Conservation (phyloP, 2,797 vertebrate species). For the Liparis tanakae region DNA sequence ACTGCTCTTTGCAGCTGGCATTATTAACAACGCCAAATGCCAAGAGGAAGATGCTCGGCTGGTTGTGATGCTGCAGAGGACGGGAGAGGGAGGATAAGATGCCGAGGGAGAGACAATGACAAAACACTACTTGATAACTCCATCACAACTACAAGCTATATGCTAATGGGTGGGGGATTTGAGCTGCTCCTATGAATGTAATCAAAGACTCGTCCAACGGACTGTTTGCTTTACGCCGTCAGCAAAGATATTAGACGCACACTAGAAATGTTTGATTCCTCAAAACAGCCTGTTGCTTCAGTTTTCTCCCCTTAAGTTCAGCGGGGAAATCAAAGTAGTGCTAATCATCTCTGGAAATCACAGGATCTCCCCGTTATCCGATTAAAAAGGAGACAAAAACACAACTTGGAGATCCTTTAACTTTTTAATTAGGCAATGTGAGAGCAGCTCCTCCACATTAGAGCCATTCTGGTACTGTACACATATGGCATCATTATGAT, state of each 20-base stretch:
- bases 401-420: constrained; percentile 36
- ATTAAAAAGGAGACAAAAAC: constrained; percentile 57
- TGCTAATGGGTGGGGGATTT: constrained; percentile 29
- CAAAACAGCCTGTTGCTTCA: constrained; percentile 34
- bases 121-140: constrained; percentile 33
- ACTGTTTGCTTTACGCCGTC: constrained; percentile 33
- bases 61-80: constrained; percentile 33
- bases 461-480: constrained; percentile 39
- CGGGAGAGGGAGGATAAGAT: constrained; percentile 29
- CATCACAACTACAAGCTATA: constrained; percentile 37
- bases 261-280: constrained; percentile 15
- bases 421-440: constrained; percentile 59
- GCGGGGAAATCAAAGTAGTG: constrained; percentile 45
- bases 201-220: constrained; percentile 32
- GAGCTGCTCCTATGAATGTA: constrained; percentile 36
- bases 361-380: constrained; percentile 42
- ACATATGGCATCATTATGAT: constrained; percentile 60
- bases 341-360: constrained; percentile 56
- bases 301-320: constrained; percentile 30
- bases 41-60: constrained; percentile 28
- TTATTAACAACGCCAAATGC: constrained; percentile 58
- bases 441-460: constrained; percentile 38
- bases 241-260: constrained; percentile 3
- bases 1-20: constrained; percentile 34
- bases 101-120: constrained; percentile 20